These are phyloP conservation scores for Listrodromus nycthemerus DNA, from an alignment of 2,888 invertebrate genomes.

Conservation along the genomic window DNA sequence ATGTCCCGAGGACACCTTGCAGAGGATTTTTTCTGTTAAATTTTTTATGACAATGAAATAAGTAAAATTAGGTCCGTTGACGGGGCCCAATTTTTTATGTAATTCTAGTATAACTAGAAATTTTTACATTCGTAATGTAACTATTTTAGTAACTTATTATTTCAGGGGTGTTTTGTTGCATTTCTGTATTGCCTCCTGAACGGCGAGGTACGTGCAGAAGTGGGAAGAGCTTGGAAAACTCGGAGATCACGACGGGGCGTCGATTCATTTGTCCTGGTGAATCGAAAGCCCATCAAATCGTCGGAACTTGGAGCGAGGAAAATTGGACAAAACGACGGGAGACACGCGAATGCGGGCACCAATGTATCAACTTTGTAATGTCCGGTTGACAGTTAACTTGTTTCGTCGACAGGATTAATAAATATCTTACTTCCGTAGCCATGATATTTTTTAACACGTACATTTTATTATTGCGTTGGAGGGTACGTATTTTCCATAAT, in stretches of 20 bases:
- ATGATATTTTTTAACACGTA: not conserved
- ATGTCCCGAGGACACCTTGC: not conserved
- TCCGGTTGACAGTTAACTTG: not conserved
- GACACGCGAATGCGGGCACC: slow-evolving; percentile 32
- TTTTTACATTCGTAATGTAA: not conserved
- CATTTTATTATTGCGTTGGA: no score
- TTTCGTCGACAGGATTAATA: not conserved
- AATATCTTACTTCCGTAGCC: not conserved
- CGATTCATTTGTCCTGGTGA: slow-evolving; percentile 66
- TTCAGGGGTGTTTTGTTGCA: slow-evolving; percentile 88
- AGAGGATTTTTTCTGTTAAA: not conserved
- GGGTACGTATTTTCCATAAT: no score
- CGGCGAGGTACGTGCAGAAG: slow-evolving; percentile 86
- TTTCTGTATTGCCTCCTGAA: slow-evolving; percentile 88
- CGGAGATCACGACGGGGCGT: slow-evolving; percentile 72
- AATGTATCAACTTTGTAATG: slow-evolving; percentile 63
- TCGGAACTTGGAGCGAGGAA: slow-evolving; percentile 32
- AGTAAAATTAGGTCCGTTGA: not conserved
- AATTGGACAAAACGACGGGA: not conserved
- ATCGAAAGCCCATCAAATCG: slow-evolving; percentile 62
- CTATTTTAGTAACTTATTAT: slow-evolving; percentile 59
- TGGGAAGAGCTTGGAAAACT: slow-evolving; percentile 79
- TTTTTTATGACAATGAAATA: not conserved
- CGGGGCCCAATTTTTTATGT: slow-evolving; percentile 1
- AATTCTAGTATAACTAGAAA: not conserved